Evolutionary conservation across 1,140 invertebrate genomes (phyloP).

Genomic region (Drosophila rhopaloa): DNA sequence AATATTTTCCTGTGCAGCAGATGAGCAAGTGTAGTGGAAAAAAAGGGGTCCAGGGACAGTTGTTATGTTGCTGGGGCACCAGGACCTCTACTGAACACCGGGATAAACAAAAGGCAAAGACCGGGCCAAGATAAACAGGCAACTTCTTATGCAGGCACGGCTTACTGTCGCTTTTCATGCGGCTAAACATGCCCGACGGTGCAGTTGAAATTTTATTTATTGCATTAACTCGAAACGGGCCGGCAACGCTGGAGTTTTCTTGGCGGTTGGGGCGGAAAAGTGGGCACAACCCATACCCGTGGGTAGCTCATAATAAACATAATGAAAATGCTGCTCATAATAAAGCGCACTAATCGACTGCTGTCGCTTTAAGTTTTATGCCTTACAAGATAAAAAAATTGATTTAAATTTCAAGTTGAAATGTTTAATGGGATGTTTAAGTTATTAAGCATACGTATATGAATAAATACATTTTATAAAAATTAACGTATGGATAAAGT

Average conservation of each 20-base stretch:
- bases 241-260: not conserved
- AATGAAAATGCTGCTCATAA: slow-evolving; percentile 79
- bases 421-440: slow-evolving; percentile 50
- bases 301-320: slow-evolving; percentile 63
- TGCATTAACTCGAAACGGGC: slow-evolving; percentile 75
- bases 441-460: slow-evolving; percentile 59
- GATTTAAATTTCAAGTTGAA: slow-evolving; percentile 43
- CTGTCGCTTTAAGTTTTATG: slow-evolving; percentile 44
- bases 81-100: slow-evolving; percentile 26
- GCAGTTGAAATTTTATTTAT: slow-evolving; percentile 82
- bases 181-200: slow-evolving; percentile 78
- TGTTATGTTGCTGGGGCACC: not conserved
- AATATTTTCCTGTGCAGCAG: not conserved
- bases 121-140: slow-evolving; percentile 75
- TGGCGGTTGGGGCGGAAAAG: slow-evolving; percentile 8
- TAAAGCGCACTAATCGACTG: slow-evolving; percentile 76
- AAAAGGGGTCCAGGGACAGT: slow-evolving; percentile 15
- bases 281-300: not conserved
- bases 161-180: slow-evolving; percentile 80
- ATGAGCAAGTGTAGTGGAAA: slow-evolving; percentile 1
- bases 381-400: slow-evolving; percentile 11
- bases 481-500: slow-evolving; percentile 57
- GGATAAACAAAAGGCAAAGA: slow-evolving; percentile 69
- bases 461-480: slow-evolving; percentile 64
- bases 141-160: slow-evolving; percentile 75